Evolutionary conservation across 2,888 invertebrate species (phyloP).

Genomic region (Silvanus unidentatus): DNA sequence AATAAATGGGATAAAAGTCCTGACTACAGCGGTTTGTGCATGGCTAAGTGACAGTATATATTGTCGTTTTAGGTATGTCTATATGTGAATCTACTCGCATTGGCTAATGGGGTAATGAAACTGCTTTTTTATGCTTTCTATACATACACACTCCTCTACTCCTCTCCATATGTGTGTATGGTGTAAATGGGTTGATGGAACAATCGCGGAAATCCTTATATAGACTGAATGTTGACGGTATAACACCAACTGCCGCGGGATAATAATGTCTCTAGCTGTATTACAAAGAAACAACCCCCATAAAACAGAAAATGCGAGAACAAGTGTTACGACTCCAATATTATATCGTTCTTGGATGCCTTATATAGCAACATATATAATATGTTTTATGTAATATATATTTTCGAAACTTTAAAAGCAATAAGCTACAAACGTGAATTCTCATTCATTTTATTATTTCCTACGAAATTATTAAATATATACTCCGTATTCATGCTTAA

Average conservation of each 20-base stretch:
- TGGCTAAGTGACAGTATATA: no score
- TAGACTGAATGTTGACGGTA: conserved; percentile 23
- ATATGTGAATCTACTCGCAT: no score
- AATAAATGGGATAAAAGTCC: conserved; percentile 18
- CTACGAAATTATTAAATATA: conserved; percentile 10
- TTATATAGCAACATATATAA: no score
- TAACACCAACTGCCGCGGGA: conserved; percentile 33
- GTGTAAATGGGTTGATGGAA: no score
- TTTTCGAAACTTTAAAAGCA: conserved; percentile 3
- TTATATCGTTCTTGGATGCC: conserved; percentile 19
- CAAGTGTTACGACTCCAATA: conserved; percentile 29
- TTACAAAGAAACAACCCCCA: conserved; percentile 33
- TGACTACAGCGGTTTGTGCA: no score
- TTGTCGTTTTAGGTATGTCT: no score
- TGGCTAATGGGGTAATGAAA: no score
- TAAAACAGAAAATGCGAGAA: conserved; percentile 34
- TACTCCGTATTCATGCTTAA: no score
- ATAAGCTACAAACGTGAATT: conserved; percentile 11
- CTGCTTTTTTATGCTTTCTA: no score
- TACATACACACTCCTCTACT: no score
- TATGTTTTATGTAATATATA: no score
- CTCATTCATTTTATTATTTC: conserved; percentile 7
- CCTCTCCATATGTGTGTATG: conserved; percentile 15
- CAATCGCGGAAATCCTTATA: conserved; percentile 17
- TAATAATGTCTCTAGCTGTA: conserved; percentile 29